Conservation (phyloP, 2,113 vertebrate genomes). For the Pseudopipra pipra region DNA sequence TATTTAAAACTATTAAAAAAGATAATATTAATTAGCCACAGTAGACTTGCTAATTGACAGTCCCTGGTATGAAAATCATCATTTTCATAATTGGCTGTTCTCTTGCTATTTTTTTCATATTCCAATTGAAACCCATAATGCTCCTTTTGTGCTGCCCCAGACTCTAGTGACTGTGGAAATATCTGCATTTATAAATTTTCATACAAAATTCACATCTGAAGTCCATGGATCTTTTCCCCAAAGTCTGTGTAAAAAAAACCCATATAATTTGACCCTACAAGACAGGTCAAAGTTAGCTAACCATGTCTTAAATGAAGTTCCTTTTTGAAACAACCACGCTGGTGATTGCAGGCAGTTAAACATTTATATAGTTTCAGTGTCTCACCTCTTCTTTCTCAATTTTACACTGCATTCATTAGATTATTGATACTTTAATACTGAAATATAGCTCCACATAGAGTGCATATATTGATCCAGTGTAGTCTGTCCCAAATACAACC, state of each 20-base stretch:
- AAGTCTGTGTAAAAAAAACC: background rate
- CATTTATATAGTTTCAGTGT: background rate
- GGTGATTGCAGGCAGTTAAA: background rate
- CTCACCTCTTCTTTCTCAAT: background rate
- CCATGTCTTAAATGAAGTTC: background rate
- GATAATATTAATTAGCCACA: background rate
- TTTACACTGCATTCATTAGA: background rate
- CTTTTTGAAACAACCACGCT: background rate
- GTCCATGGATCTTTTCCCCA: fast-evolving
- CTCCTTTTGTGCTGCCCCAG: background rate
- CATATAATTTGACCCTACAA: background rate
- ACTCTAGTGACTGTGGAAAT: background rate
- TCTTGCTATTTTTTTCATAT: background rate
- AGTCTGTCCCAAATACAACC: background rate
- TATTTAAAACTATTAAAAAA: background rate
- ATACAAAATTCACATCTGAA: background rate
- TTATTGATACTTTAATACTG: background rate
- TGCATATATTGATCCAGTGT: background rate
- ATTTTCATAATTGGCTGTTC: background rate
- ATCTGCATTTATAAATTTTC: background rate
- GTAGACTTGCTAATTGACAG: background rate
- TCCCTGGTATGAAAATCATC: background rate
- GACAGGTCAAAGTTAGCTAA: background rate
- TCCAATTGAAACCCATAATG: fast-evolving
- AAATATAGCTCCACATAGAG: background rate